Evolutionary conservation across 64 coral and sea anemone species (phyloP), one percentile per base, ranked within the genome.

Genomic region (Stichodactyla mertensii): DNA sequence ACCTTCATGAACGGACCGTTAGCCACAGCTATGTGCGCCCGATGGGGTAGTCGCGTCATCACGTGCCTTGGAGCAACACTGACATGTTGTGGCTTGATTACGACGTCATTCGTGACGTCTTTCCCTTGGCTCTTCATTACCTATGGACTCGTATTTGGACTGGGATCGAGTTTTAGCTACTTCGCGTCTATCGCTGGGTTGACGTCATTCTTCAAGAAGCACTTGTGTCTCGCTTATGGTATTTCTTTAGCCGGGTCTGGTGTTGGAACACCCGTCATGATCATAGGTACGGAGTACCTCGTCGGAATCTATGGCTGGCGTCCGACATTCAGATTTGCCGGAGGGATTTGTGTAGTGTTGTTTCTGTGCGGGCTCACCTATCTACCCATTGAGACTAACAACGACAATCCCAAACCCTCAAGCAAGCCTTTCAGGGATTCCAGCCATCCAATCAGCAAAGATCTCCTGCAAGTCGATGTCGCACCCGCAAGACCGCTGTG

Each of bases 1-100:
- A 87, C 87, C 8, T 92, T 92, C 23, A 88, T 92, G 61, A 88
- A 87, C 71, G 91, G 91, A 57, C 91, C 91, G 4, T 70, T 92
- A 11, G 91, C 87, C 16, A 56, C 82, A 51, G 86, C 67, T 3
- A 60, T 92, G 66, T 83, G 87, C 52, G 69, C 82, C 28, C 86
- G 91, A 81, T 84, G 86, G 55, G 86, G 86, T 84, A 86, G 86
- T 28, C 91, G 91, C 36, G 20, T 58, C 54, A 78, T 92, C 10
- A 87, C 87, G 9, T 92, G 91, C 64, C 10, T 92, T 74, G 91
- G 91, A 55, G 83, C 83, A 86, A 79, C 77, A 51, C 27, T 92
- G 19, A 77, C 79, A 14, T 24, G 59, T 6, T 14, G 52, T 18
- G 86, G 86, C 20, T 78, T 92, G 24, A 74, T 92, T 10, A n/a